phyloP scores from a whole-genome alignment of 2,113 vertebrate genomes.

The Rhineura floridana region DNA sequence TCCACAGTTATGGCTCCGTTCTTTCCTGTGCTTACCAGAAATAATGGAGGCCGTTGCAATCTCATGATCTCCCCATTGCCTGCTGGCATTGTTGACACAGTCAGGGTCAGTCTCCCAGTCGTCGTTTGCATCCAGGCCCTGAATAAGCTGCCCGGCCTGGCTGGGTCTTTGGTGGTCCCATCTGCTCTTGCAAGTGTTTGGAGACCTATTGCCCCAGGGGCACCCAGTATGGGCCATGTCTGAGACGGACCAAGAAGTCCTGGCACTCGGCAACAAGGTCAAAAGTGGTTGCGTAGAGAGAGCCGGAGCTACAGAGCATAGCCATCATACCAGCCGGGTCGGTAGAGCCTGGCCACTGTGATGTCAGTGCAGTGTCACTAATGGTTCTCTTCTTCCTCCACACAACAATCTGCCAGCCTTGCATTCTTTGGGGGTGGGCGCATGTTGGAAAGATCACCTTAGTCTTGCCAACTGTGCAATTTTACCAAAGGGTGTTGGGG shows the following conservation, averaged over 20 bases:
- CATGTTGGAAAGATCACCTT: not conserved
- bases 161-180: not conserved
- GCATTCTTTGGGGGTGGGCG: not conserved
- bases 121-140: not conserved
- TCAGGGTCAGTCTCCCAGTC: slow-evolving; percentile 14
- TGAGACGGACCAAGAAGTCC: not conserved
- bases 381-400: not conserved
- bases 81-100: not conserved
- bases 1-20: not conserved
- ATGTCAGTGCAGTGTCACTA: not conserved
- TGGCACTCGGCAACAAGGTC: too few species aligned
- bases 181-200: not conserved
- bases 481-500: too few species aligned
- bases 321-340: not conserved
- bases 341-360: slow-evolving; percentile 15
- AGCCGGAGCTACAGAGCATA: not conserved
- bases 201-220: not conserved
- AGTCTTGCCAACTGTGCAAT: too few species aligned
- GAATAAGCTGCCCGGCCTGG: not conserved
- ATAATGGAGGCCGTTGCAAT: slow-evolving; percentile 7
- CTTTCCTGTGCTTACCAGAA: not conserved
- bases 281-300: too few species aligned
- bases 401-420: not conserved
- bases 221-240: not conserved
- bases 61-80: not conserved